phyloP scores from a whole-genome alignment of 2,113 vertebrate genomes.

The Clarias batrachus region DNA sequence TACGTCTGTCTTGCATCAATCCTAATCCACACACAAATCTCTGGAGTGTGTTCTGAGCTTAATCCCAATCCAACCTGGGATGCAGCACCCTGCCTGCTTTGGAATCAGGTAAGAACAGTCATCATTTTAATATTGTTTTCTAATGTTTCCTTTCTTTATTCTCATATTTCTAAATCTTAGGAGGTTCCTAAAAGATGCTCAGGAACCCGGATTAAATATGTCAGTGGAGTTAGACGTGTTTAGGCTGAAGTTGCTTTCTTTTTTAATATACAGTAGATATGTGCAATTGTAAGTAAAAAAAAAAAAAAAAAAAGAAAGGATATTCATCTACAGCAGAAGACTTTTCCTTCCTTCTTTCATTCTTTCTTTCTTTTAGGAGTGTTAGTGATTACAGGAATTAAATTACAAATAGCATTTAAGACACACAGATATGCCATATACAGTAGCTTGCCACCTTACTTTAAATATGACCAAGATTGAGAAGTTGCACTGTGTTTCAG shows the following conservation, averaged over 20 bases:
- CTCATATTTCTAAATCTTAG: background rate
- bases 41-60: constrained; percentile 32
- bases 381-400: background rate
- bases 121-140: background rate
- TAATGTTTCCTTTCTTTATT: background rate
- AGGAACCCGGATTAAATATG: background rate
- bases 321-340: background rate
- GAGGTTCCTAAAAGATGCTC: background rate
- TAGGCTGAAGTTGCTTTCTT: background rate
- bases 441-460: background rate
- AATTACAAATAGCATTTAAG: background rate
- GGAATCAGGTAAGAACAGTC: constrained; percentile 64
- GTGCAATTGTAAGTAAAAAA: background rate
- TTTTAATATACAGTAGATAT: background rate
- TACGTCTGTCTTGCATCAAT: constrained; percentile 49
- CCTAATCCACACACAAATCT: constrained; percentile 56
- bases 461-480: background rate
- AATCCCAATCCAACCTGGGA: constrained; percentile 51
- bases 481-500: too few relatives aligned
- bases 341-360: background rate
- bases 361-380: background rate
- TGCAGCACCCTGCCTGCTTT: constrained; percentile 66
- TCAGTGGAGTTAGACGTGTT: background rate
- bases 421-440: background rate
- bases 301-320: background rate